These are phyloP conservation scores for Suillia variegata DNA, from an alignment of 2,888 invertebrate species.

Conservation along the genomic window DNA sequence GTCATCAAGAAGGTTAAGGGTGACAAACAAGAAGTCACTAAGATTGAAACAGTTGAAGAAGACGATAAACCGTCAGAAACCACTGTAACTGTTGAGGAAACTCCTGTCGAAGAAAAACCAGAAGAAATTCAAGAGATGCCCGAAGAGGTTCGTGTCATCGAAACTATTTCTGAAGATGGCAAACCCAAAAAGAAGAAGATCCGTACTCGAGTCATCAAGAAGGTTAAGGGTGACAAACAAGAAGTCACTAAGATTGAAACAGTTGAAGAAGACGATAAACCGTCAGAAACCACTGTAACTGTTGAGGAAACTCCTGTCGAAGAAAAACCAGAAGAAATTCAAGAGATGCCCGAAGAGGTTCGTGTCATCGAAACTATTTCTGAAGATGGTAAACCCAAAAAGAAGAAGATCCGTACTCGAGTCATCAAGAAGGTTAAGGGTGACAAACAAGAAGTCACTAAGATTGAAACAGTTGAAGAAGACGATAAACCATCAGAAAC, in stretches of 20 bases:
- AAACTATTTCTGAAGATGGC: slow-evolving; percentile 18
- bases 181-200: slow-evolving; percentile 17
- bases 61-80: slow-evolving; percentile 18
- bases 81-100: slow-evolving; percentile 18
- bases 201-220: slow-evolving; percentile 21
- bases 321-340: slow-evolving; percentile 6
- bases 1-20: slow-evolving; percentile 19
- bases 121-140: slow-evolving; percentile 13
- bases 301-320: slow-evolving; percentile 15
- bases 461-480: slow-evolving; percentile 20
- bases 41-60: slow-evolving; percentile 20
- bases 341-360: slow-evolving; percentile 17
- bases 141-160: slow-evolving; percentile 19
- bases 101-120: slow-evolving; percentile 9
- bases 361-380: slow-evolving; percentile 16
- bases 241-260: slow-evolving; percentile 22
- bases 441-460: slow-evolving; percentile 21
- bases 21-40: slow-evolving; percentile 21
- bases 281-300: slow-evolving; percentile 15
- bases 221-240: slow-evolving; percentile 19
- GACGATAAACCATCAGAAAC: slow-evolving; percentile 17
- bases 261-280: slow-evolving; percentile 19
- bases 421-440: slow-evolving; percentile 20
- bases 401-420: slow-evolving; percentile 16
- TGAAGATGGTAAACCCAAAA: slow-evolving; percentile 18